Evolutionary conservation across 2,797 vertebrate genomes (phyloP).

Genomic region (Taenioides sp.): DNA sequence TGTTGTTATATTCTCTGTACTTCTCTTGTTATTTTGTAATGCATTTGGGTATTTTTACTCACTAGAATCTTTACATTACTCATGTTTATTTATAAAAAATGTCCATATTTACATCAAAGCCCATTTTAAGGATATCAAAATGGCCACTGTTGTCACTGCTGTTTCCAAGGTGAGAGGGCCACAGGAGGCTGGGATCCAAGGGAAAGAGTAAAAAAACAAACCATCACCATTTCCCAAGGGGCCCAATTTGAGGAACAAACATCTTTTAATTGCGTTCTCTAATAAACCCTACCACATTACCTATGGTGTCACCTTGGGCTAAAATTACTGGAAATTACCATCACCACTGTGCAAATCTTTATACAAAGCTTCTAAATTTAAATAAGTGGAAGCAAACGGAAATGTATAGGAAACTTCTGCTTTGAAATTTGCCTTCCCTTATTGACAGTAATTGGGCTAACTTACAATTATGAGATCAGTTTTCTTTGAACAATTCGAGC

Average conservation of each 20-base stretch:
- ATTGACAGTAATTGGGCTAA: conserved; percentile 14
- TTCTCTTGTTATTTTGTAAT: not conserved
- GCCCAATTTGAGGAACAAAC: conserved; percentile 74
- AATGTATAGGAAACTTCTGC: not conserved
- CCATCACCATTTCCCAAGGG: conserved; percentile 46
- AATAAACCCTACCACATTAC: conserved; percentile 31
- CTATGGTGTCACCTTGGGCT: conserved; percentile 14
- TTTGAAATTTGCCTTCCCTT: conserved; percentile 18
- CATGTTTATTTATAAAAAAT: too few species aligned
- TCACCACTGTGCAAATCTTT: not conserved
- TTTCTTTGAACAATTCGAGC: conserved; percentile 57
- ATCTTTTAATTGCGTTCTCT: conserved; percentile 77
- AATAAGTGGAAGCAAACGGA: too few species aligned
- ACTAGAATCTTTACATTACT: not conserved
- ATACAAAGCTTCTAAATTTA: not conserved
- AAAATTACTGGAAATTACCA: conserved; percentile 12
- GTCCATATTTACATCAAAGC: not conserved
- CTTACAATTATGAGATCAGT: conserved; percentile 52
- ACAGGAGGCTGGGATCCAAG: conserved; percentile 56
- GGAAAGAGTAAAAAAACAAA: conserved; percentile 72
- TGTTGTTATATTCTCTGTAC: not conserved
- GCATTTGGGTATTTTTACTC: not conserved
- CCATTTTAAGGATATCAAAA: conserved; percentile 30
- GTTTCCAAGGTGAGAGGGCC: conserved; percentile 74
- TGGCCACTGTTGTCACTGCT: conserved; percentile 58